Conservation (phyloP, 2,888 invertebrate species). For the Catocala nupta region DNA sequence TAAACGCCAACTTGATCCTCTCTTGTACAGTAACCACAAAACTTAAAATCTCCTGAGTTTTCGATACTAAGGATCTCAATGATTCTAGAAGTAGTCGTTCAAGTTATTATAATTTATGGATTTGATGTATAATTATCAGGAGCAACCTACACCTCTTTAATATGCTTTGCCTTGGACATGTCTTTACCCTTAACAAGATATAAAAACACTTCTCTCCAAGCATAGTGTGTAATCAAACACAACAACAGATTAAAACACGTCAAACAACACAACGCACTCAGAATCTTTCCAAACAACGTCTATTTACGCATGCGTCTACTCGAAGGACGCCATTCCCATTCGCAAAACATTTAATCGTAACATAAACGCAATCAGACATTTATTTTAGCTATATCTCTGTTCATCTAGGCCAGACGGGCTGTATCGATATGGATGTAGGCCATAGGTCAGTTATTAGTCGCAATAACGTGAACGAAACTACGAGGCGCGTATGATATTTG, state of each 20-base stretch:
- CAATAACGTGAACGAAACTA: constrained; percentile 60
- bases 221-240: neutral
- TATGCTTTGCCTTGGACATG: too few relatives aligned
- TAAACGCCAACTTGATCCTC: too few relatives aligned
- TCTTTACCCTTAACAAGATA: too few relatives aligned
- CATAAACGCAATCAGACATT: constrained; percentile 47
- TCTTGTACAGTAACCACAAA: too few relatives aligned
- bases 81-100: too few relatives aligned
- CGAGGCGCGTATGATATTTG: constrained; percentile 37
- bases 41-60: too few relatives aligned
- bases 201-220: neutral
- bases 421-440: constrained; percentile 66
- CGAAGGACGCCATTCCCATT: constrained; percentile 2
- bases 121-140: too few relatives aligned
- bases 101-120: too few relatives aligned
- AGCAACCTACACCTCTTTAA: too few relatives aligned
- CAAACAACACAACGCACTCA: neutral
- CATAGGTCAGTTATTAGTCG: constrained; percentile 80
- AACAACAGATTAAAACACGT: neutral
- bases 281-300: neutral
- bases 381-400: constrained; percentile 58
- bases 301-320: constrained; percentile 27
- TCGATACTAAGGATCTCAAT: too few relatives aligned
- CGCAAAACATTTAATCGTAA: constrained; percentile 20
- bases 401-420: constrained; percentile 77